Conservation (phyloP, 64 coral and sea anemone species). For the Platygyra sinensis region DNA sequence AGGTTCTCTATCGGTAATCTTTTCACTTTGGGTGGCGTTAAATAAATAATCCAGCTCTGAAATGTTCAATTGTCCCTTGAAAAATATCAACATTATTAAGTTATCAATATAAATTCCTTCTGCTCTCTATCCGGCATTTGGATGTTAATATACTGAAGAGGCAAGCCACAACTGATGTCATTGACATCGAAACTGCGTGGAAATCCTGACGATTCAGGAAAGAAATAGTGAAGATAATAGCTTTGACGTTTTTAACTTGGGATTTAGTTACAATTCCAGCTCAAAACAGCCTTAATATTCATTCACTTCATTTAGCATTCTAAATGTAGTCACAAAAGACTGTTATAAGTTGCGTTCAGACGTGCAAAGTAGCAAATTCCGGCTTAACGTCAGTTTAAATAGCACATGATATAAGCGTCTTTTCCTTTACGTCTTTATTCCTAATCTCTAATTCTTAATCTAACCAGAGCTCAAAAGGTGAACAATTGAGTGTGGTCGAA, state of each 20-base stretch:
- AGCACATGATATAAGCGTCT: not conserved
- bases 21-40: not conserved
- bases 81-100: not conserved
- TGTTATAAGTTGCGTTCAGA: not conserved
- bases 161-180: no score
- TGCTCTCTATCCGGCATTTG: no score
- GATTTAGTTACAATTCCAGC: no score
- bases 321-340: not conserved
- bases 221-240: no score
- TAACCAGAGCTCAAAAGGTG: not conserved
- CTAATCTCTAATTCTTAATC: not conserved
- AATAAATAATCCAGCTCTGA: not conserved
- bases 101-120: not conserved
- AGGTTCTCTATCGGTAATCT: not conserved
- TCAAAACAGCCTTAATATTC: no score
- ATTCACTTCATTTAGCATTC: no score
- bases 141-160: no score
- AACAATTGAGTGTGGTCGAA: not conserved
- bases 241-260: no score
- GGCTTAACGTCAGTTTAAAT: not conserved
- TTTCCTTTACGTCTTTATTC: not conserved
- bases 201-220: no score
- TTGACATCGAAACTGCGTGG: no score
- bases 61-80: not conserved
- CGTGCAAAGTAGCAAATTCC: conserved; percentile 3